These are phyloP conservation scores for Huso huso DNA, from an alignment of 2,797 vertebrate species.

Conservation along the genomic window DNA sequence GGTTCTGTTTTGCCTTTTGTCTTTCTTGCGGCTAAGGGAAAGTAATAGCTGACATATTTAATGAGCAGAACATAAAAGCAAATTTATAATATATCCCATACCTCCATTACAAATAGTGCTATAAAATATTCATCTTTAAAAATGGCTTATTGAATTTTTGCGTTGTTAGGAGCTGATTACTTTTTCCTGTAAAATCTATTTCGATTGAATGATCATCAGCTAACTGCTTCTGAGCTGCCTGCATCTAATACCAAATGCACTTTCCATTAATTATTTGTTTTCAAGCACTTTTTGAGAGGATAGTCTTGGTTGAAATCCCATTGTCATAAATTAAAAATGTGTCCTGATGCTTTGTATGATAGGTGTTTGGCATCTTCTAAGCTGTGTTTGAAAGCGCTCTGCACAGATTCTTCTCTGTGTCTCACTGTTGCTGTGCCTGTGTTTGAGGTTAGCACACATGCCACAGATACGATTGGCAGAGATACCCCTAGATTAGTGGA, in stretches of 20 bases:
- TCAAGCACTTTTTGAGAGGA: slow-evolving; percentile 1
- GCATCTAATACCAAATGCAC: slow-evolving; percentile 2
- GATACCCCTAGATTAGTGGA: too few species aligned
- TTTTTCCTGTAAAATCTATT: slow-evolving; percentile 10
- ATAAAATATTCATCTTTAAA: slow-evolving; percentile 7
- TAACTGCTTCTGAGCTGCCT: background rate
- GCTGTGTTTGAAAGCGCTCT: too few species aligned
- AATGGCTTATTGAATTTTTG: slow-evolving; percentile 10
- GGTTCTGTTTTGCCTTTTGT: too few species aligned
- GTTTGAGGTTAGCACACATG: too few species aligned
- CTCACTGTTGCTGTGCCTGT: too few species aligned
- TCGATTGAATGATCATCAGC: background rate
- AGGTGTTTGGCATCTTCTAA: too few species aligned
- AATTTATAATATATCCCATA: background rate
- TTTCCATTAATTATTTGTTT: slow-evolving; percentile 9
- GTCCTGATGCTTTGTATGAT: too few species aligned
- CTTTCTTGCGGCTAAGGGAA: background rate
- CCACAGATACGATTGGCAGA: too few species aligned
- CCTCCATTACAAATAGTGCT: slow-evolving; percentile 3
- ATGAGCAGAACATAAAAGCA: slow-evolving; percentile 1
- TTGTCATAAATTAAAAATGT: slow-evolving; percentile 10
- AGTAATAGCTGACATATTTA: background rate
- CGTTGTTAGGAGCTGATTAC: slow-evolving; percentile 1
- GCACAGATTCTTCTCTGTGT: too few species aligned
- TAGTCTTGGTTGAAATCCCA: background rate